Conservation (phyloP, 2,797 vertebrate species). For the Tinamus major region DNA sequence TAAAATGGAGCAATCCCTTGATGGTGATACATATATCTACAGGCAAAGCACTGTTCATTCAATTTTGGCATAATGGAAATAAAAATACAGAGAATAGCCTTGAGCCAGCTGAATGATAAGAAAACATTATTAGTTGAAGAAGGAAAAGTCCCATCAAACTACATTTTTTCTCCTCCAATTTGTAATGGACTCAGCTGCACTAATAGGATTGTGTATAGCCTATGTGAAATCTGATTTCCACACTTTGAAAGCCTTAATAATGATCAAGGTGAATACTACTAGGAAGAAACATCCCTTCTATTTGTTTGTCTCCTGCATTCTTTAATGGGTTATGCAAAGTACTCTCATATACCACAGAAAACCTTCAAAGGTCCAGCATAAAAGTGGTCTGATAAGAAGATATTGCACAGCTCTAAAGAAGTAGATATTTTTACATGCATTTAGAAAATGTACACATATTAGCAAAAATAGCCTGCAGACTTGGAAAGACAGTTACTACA, state of each 20-base stretch:
- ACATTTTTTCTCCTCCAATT: neutral
- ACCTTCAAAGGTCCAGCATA: neutral
- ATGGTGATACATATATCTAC: neutral
- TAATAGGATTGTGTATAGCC: neutral
- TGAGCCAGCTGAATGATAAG: neutral
- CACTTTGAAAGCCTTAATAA: neutral
- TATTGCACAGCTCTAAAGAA: neutral
- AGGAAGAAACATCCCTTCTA: neutral
- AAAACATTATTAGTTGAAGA: neutral
- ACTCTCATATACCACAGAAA: neutral
- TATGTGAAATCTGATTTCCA: slow-evolving; percentile 20
- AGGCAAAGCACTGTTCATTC: slow-evolving; percentile 21
- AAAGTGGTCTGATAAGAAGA: neutral
- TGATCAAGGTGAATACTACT: neutral
- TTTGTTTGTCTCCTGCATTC: neutral
- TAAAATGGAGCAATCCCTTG: slow-evolving; percentile 3
- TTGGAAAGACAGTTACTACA: neutral
- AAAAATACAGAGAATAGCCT: neutral
- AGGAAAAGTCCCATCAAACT: neutral
- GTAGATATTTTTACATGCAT: neutral
- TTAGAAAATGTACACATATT: neutral
- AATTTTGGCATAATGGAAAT: neutral
- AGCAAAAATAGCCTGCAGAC: neutral
- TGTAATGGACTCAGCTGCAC: neutral
- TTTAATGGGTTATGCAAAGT: neutral